Conservation (phyloP, 2,797 vertebrate genomes). For the Thripadectes ignobilis region DNA sequence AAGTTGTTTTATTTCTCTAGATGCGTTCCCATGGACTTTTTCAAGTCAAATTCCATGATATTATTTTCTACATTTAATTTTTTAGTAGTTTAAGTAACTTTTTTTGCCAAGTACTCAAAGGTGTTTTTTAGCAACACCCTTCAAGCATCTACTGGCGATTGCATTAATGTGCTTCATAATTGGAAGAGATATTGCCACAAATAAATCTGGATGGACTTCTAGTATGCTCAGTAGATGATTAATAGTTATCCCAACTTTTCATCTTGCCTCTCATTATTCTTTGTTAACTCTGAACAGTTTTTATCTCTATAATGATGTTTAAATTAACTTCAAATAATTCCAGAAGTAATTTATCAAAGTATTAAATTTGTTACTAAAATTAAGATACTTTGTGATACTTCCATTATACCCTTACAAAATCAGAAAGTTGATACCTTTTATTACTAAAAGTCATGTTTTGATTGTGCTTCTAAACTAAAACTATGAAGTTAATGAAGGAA, state of each 20-base stretch:
- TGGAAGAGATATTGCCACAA: not conserved
- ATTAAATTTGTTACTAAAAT: not conserved
- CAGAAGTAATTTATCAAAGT: not conserved
- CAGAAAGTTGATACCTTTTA: not conserved
- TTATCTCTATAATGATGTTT: not conserved
- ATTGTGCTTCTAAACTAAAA: not conserved
- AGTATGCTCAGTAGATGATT: not conserved
- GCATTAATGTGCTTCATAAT: conserved; percentile 6
- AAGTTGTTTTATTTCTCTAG: conserved; percentile 64
- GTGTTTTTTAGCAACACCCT: conserved; percentile 14
- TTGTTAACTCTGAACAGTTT: conserved; percentile 32
- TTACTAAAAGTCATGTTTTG: not conserved
- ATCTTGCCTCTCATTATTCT: not conserved
- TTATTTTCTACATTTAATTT: conserved; percentile 8
- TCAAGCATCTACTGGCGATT: not conserved
- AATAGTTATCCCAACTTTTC: not conserved
- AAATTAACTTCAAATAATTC: not conserved
- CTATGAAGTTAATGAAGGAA: not conserved
- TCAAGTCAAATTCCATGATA: conserved; percentile 36
- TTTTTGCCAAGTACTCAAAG: not conserved
- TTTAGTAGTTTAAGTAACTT: not conserved
- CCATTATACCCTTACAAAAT: not conserved
- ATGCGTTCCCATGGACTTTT: conserved; percentile 34
- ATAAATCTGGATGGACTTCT: conserved; percentile 11
- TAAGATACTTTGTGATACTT: not conserved